Evolutionary conservation across 2,113 vertebrate species (phyloP), one percentile per base, ranked within the genome.

Genomic region (Calyptommatus sinebrachiatus): DNA sequence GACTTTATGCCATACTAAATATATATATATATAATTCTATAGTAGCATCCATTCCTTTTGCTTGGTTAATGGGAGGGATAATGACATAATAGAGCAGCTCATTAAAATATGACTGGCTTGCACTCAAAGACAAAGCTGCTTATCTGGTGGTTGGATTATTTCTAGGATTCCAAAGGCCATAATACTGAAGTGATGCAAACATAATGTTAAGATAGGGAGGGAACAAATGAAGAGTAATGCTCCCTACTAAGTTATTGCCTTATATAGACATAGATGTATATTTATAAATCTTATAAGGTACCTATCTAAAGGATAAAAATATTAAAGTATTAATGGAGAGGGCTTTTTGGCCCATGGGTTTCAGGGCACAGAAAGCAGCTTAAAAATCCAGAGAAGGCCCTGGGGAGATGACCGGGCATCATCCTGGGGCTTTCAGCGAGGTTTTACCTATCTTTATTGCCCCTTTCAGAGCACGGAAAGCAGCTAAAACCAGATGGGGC

Each of bases 271-370:
- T 50, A 12, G 53, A 35, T 31, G 16, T 50, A 14, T 46, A 76
- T 78, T 45, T 53, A 0, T n/a, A n/a, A 69, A 77, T 60, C 24
- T 66, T 22, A 86, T 76, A 76, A 7, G 11, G 2, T 76, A 83
- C 41, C 71, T 76, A 77, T 21, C 2, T 71, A 45, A 45, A 66
- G 79, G 41, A 46, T 86, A 72, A 87, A 84, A 88, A 89, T 86
- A 89, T 85, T 83, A 87, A 76, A 89, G 82, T 31, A 73, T 63
- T 77, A 79, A 46, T 73, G 60, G 80, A 81, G 65, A 41, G 35
- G 35, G 35, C 35, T 5, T 41, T 41, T 41, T 41, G 35, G 35
- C 5, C 5, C 35, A 41, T 41, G 35, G 35, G 35, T 41, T 41
- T 41, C 3, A 41, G 35, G 35, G 35, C 35, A 41, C 35, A 41